These are phyloP conservation scores for Mesopsocus fuscifrons DNA, from an alignment of 2,888 invertebrate species.

Conservation along the genomic window DNA sequence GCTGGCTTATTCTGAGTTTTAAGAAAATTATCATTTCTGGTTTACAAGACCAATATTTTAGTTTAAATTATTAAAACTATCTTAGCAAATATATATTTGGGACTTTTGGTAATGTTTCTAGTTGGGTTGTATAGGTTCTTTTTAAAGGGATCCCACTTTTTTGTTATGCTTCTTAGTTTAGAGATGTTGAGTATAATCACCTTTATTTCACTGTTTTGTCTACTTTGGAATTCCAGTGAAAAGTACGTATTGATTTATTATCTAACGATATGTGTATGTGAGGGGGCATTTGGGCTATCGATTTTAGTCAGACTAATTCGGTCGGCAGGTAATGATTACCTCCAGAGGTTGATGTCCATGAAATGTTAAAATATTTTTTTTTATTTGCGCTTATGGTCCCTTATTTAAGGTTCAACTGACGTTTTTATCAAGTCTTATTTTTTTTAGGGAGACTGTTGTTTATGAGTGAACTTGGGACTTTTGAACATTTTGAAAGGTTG, in stretches of 20 bases:
- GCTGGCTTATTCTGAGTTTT: conserved; percentile 37
- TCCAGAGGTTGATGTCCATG: conserved; percentile 34
- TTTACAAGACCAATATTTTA: conserved; percentile 51
- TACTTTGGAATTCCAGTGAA: conserved; percentile 28
- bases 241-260: conserved; percentile 38
- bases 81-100: conserved; percentile 26
- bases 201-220: conserved; percentile 31
- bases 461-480: conserved; percentile 20
- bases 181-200: conserved; percentile 38
- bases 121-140: conserved; percentile 24
- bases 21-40: conserved; percentile 34
- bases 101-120: conserved; percentile 28
- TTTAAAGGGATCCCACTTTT: conserved; percentile 31
- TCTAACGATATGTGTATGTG: conserved; percentile 43
- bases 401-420: conserved; percentile 28
- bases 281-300: conserved; percentile 39
- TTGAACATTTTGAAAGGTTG: conserved; percentile 21
- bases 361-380: conserved; percentile 37
- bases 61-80: conserved; percentile 45
- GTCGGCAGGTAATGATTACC: conserved; percentile 41
- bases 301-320: conserved; percentile 42
- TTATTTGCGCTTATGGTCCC: conserved; percentile 30
- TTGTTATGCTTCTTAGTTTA: conserved; percentile 36
- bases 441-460: conserved; percentile 31
- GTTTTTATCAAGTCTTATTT: conserved; percentile 32